Conservation (phyloP, 2,797 vertebrate genomes). For the Mycteria americana region DNA sequence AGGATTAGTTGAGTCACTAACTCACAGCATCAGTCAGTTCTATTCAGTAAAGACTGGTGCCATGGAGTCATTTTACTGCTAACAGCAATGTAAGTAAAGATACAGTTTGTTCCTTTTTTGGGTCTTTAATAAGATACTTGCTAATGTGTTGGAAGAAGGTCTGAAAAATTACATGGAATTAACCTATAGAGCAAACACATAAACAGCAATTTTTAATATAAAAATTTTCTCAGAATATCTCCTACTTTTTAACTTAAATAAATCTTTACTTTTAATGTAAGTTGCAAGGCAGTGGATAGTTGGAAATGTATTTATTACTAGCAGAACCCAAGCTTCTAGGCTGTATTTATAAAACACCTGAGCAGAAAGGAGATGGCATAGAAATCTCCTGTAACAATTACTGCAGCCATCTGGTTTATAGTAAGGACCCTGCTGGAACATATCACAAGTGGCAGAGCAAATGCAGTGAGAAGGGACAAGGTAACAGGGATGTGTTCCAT, state of each 20-base stretch:
- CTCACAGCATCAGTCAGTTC: not conserved
- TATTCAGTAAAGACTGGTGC: not conserved
- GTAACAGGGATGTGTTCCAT: not conserved
- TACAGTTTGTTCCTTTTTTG: not conserved
- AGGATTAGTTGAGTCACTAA: not conserved
- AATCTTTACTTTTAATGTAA: not conserved
- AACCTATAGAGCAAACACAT: not conserved
- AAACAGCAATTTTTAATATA: not conserved
- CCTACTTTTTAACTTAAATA: not conserved
- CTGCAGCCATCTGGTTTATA: not conserved
- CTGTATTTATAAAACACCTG: not conserved
- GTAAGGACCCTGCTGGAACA: not conserved
- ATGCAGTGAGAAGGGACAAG: not conserved
- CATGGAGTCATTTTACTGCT: not conserved
- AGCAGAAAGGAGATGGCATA: not conserved
- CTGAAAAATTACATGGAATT: not conserved
- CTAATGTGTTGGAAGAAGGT: not conserved
- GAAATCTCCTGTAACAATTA: not conserved
- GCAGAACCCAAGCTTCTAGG: not conserved
- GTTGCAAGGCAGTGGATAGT: not conserved
- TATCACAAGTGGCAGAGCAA: not conserved
- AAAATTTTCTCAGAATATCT: not conserved
- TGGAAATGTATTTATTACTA: not conserved
- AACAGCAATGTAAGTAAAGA: not conserved
- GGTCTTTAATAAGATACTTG: not conserved